A percentile compares a stretch with the other conserved stretches of the same genome.
phyloP scores from a whole-genome alignment of 2,113 vertebrate genomes.

The Terrapene triunguis region DNA sequence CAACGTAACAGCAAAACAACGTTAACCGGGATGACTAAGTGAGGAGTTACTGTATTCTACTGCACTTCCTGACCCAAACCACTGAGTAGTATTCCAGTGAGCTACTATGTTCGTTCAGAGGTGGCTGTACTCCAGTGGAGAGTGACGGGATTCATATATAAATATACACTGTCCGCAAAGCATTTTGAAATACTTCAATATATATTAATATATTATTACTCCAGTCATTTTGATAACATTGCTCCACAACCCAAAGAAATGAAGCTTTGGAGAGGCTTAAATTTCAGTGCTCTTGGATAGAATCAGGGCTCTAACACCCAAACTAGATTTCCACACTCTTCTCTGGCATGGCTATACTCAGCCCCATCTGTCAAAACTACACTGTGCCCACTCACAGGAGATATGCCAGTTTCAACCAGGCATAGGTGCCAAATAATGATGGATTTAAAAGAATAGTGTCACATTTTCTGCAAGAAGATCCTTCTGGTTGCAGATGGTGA shows the following conservation, averaged over 20 bases:
- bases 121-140: not conserved
- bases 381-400: conserved; percentile 44
- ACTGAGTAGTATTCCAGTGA: not conserved
- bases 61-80: not conserved
- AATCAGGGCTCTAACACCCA: not conserved
- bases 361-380: conserved; percentile 43
- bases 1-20: too few relatives aligned
- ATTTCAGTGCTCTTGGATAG: not conserved
- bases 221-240: not conserved
- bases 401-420: conserved; percentile 32
- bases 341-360: not conserved
- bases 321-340: conserved; percentile 3
- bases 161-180: not conserved
- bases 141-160: not conserved
- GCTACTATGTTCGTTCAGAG: not conserved
- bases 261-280: not conserved
- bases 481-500: not conserved
- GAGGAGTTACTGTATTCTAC: not conserved
- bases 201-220: not conserved
- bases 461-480: not conserved
- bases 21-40: too few relatives aligned
- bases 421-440: conserved; percentile 45
- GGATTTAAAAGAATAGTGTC: not conserved
- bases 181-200: not conserved
- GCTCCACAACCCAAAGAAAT: not conserved